Percentiles rank a stretch among this genome's conserved stretches.
Conservation (phyloP, 2,797 vertebrate genomes). For the Acrocephalus scirpaceus region DNA sequence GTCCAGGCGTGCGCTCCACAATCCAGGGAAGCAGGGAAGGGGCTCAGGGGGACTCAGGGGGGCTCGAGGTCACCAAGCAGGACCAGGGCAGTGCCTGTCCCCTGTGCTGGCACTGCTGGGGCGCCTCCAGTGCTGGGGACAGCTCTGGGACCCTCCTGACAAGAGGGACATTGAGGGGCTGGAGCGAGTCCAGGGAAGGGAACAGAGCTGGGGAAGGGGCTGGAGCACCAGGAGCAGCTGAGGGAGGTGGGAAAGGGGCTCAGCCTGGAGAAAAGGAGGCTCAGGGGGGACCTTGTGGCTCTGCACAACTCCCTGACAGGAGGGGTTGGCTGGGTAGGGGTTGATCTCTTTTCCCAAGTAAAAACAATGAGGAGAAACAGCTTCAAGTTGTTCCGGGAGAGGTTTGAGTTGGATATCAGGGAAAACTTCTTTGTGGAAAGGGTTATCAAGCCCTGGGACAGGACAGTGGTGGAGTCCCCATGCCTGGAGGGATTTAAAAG, state of each 20-base stretch:
- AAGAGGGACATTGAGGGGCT: background rate
- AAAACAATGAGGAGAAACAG: no score
- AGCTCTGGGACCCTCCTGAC: background rate
- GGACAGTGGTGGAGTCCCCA: background rate
- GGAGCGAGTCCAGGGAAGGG: background rate
- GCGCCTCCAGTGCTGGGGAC: rapidly evolving
- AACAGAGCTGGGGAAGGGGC: background rate
- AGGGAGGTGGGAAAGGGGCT: background rate
- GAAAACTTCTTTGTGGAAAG: no score
- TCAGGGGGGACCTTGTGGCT: background rate
- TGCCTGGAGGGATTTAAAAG: background rate
- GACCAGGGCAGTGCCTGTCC: rapidly evolving
- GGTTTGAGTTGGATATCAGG: no score
- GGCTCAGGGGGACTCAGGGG: background rate
- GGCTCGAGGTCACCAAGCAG: background rate
- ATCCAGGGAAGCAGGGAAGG: background rate
- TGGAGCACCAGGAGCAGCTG: background rate
- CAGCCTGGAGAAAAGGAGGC: background rate
- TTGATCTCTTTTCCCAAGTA: no score
- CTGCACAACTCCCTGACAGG: background rate
- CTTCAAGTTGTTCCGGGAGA: no score
- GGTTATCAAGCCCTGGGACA: no score
- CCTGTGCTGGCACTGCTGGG: background rate
- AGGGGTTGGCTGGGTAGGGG: background rate
- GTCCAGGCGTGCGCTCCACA: rapidly evolving